Percentiles rank a stretch among this genome's conserved stretches.
Conservation (phyloP, 2,113 vertebrate species). For the Chionodraco myersi region DNA sequence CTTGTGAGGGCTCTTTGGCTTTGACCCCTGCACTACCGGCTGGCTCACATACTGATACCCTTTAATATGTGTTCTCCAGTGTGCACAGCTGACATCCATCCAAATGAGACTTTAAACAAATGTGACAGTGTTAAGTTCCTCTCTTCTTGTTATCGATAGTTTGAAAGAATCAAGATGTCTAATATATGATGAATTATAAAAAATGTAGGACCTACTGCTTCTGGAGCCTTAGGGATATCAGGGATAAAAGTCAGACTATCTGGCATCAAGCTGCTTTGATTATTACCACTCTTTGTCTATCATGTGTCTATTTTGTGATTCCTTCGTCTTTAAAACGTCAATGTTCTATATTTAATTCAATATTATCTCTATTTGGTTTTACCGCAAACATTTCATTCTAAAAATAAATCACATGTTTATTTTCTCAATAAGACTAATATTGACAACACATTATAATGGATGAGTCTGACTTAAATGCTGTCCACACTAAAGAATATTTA, state of each 20-base stretch:
- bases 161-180: not conserved
- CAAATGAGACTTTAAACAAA: not conserved
- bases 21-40: conserved; percentile 8
- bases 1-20: conserved; percentile 21
- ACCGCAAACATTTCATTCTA: not conserved
- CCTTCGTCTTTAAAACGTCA: not conserved
- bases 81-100: not conserved
- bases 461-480: not conserved
- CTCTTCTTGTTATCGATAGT: no score
- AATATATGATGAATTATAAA: not conserved
- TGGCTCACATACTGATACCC: not conserved
- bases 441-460: not conserved
- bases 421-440: not conserved
- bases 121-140: no score
- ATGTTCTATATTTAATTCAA: no score
- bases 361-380: not conserved
- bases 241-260: not conserved
- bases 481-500: not conserved
- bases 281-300: not conserved
- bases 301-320: not conserved
- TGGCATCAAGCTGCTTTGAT: not conserved
- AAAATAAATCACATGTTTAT: not conserved
- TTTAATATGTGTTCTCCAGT: conserved; percentile 10
- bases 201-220: not conserved
- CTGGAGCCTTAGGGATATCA: not conserved